A percentile compares a stretch with the other conserved stretches of the same genome.
Evolutionary conservation across 2,113 vertebrate genomes (phyloP).

Genomic region (Sebastes schlegelii): DNA sequence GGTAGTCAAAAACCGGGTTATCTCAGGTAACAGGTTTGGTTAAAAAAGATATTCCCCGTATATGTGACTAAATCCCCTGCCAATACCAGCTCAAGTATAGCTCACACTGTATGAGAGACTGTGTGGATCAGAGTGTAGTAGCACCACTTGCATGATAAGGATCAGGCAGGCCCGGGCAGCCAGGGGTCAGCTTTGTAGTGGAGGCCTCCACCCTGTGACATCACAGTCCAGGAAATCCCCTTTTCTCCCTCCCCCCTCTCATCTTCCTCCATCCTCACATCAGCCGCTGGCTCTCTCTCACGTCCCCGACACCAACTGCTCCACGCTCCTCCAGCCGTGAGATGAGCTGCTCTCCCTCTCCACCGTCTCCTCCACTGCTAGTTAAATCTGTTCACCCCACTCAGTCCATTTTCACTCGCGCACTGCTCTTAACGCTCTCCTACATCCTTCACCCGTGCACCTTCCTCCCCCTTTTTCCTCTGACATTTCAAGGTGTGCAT

Average conservation of each 20-base stretch:
- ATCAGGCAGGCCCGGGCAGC: constrained; percentile 27
- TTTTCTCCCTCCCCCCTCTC: background rate
- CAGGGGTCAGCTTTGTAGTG: constrained; percentile 45
- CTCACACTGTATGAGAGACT: background rate
- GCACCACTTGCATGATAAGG: constrained; percentile 14
- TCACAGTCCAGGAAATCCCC: constrained; percentile 39
- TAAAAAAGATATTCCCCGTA: background rate
- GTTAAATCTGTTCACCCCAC: constrained; percentile 26
- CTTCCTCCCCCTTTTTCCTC: constrained; percentile 3
- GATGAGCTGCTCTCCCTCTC: constrained; percentile 31
- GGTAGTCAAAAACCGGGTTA: background rate
- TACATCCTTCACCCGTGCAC: constrained; percentile 23
- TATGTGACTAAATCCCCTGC: background rate
- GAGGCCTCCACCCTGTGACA: constrained; percentile 40
- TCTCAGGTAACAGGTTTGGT: background rate
- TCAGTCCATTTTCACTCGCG: constrained; percentile 21
- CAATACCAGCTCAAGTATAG: background rate
- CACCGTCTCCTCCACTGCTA: constrained; percentile 9
- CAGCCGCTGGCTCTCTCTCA: constrained; percentile 7
- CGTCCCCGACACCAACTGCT: constrained; percentile 24
- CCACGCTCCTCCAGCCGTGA: constrained; percentile 27
- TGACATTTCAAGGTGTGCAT: constrained; percentile 52
- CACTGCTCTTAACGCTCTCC: constrained; percentile 23
- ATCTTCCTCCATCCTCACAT: constrained; percentile 21
- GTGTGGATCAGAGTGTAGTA: constrained; percentile 6